These are phyloP conservation scores for Apostichopus leukothele DNA, from an alignment of 53 echinoderm and acorn worm genomes.

Conservation along the genomic window DNA sequence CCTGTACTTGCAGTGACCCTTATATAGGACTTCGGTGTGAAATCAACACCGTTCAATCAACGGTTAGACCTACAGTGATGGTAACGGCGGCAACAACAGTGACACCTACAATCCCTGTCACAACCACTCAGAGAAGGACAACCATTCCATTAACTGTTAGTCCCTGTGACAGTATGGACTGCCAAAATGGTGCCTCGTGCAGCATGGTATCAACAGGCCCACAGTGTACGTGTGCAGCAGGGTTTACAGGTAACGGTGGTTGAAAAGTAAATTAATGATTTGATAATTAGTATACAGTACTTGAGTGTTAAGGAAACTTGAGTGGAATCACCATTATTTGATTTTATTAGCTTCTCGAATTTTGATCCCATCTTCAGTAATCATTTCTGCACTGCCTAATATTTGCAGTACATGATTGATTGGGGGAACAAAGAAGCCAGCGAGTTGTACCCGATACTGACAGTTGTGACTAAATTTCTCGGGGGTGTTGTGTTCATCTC, in stretches of 20 bases:
- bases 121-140: background rate
- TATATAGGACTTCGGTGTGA: conserved; percentile 60
- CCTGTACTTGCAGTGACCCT: conserved; percentile 56
- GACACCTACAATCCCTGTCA: background rate
- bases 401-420: no score
- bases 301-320: no score
- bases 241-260: conserved; percentile 53
- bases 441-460: no score
- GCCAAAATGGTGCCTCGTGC: conserved; percentile 76
- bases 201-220: background rate
- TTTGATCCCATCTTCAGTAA: no score
- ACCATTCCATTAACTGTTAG: background rate
- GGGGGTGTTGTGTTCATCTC: no score
- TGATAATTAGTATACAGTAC: no score
- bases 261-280: background rate
- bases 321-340: no score
- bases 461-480: no score
- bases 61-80: background rate
- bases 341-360: no score
- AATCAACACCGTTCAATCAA: conserved; percentile 55
- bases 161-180: conserved; percentile 41
- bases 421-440: no score
- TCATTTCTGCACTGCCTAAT: no score
- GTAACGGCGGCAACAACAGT: background rate
- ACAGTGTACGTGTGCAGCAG: conserved; percentile 58